Conservation (phyloP, 2,113 vertebrate genomes). For the Protobothrops mucrosquamatus region DNA sequence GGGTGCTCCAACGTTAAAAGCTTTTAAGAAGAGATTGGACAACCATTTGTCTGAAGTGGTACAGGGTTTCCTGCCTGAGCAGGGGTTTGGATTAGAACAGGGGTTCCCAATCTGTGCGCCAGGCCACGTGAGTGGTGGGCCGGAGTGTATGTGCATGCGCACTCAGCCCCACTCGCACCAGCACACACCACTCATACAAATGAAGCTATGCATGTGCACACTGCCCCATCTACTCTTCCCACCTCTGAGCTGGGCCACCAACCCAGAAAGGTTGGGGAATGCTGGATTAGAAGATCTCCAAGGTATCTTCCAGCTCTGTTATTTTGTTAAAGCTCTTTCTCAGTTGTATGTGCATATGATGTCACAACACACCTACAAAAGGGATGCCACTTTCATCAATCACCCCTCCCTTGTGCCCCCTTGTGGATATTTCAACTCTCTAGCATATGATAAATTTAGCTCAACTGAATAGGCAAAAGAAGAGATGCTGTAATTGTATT, state of each 20-base stretch:
- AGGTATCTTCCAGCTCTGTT: no score
- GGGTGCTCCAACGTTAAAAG: neutral
- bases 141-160: rapidly evolving
- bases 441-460: neutral
- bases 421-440: neutral
- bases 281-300: no score
- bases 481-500: neutral
- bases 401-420: neutral
- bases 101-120: neutral
- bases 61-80: neutral
- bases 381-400: neutral
- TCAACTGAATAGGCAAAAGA: neutral
- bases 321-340: no score
- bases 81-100: neutral
- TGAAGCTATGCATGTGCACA: neutral
- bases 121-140: neutral
- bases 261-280: neutral
- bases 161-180: no score
- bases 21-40: neutral
- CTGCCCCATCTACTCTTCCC: neutral
- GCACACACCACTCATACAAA: neutral
- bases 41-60: neutral
- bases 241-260: neutral
- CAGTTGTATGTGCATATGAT: no score
- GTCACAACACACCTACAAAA: neutral